Conservation (phyloP, 2,797 vertebrate species). For the Mormyrops attenuatus region DNA sequence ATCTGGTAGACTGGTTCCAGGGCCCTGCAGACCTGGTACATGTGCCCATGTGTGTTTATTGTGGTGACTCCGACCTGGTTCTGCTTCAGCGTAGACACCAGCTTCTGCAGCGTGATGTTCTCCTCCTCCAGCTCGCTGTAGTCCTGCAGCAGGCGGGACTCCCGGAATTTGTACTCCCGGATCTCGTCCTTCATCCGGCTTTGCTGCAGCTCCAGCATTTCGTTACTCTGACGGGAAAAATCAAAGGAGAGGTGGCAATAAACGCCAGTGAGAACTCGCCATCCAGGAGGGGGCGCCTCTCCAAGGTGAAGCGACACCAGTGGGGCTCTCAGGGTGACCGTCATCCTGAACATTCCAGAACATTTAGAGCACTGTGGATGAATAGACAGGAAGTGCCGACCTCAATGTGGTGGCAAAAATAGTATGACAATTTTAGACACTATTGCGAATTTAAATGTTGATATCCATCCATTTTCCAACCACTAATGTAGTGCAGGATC, state of each 20-base stretch:
- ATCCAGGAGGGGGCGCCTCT: neutral
- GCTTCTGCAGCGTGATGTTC: conserved; percentile 90
- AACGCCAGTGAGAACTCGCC: neutral
- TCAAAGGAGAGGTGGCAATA: neutral
- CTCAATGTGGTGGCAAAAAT: conserved; percentile 1
- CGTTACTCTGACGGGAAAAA: conserved; percentile 69
- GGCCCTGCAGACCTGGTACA: neutral
- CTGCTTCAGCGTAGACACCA: conserved; percentile 87
- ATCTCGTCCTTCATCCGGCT: conserved; percentile 86
- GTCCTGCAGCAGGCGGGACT: conserved; percentile 84
- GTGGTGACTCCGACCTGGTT: conserved; percentile 73
- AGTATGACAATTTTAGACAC: neutral
- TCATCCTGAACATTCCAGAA: neutral
- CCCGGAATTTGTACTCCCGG: conserved; percentile 84
- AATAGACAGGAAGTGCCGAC: neutral
- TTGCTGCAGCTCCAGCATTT: conserved; percentile 86
- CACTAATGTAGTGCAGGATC: neutral
- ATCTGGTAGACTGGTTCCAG: neutral
- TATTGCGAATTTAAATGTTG: neutral
- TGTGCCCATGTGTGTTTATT: neutral
- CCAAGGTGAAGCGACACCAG: neutral
- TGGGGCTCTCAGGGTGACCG: neutral
- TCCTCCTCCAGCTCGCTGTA: conserved; percentile 94
- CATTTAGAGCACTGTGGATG: neutral
- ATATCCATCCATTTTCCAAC: neutral